phyloP scores from a whole-genome alignment of 2,113 vertebrate species.

The Silurus asotus region DNA sequence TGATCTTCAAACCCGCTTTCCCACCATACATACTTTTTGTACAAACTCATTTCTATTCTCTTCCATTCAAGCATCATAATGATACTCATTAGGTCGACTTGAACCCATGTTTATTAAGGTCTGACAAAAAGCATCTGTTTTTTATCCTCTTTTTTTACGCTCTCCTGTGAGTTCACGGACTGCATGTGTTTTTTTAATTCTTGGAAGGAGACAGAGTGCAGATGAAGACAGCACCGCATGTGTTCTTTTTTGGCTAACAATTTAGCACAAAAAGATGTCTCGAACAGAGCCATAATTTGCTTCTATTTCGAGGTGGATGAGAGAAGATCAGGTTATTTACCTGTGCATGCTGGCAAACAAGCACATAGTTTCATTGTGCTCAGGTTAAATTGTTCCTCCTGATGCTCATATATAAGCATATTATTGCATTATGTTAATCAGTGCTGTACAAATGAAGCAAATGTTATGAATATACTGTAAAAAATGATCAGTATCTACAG shows the following conservation, averaged over 20 bases:
- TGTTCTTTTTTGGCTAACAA: background rate
- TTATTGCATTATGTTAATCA: background rate
- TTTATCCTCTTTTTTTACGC: background rate
- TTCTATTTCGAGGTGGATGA: background rate
- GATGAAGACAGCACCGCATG: background rate
- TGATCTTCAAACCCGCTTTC: constrained; percentile 6
- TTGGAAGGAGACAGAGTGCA: background rate
- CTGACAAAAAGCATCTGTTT: constrained; percentile 25
- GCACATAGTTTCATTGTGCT: background rate
- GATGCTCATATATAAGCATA: background rate
- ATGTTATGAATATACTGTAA: background rate
- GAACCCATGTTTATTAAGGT: background rate
- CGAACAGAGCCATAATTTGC: constrained; percentile 16
- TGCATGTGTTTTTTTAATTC: constrained; percentile 20
- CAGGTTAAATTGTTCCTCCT: background rate
- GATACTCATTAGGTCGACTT: constrained; percentile 1
- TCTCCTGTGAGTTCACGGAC: background rate
- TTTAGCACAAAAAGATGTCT: background rate
- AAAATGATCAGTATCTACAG: background rate
- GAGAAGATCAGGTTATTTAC: constrained; percentile 7
- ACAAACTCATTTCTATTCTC: background rate
- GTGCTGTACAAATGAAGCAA: background rate
- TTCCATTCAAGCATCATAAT: background rate
- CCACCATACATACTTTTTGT: background rate
- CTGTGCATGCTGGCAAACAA: constrained; percentile 17